Base-by-base conservation (phyloP, 2,888 invertebrate species). In the Tromatobia lineatoria region DNA sequence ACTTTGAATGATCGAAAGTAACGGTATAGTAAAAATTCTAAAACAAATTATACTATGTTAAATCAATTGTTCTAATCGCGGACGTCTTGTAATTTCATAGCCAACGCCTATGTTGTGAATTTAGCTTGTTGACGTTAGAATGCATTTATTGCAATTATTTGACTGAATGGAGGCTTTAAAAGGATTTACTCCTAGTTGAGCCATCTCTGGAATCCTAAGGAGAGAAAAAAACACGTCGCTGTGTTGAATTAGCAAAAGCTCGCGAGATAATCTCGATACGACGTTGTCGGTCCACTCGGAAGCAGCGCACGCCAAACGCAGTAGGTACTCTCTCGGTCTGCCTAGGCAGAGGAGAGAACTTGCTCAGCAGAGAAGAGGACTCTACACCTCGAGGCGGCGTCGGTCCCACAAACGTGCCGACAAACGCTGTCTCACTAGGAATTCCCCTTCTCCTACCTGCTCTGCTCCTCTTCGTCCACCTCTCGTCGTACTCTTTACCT, bases 361-460 rank as follows among this genome's bases (percentile, higher is more conserved):
- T 47, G 73, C 47, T 47, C 59, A 38, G 34, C 29, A 59, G 69
- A 61, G 75, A 71, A 54, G 66, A 75, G 47, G 38, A 18, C 76
- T 83, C 89, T 91, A 89, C 88, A 89, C 90, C 91, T 91, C 85
- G 88, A 89, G 88, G 89, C 91, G 89, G 90, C 90, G 87, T 90
- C 92, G 92, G 91, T 88, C 87, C 88, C 90, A 91, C 93, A 93
- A 92, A 93, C 92, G 92, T 73, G 92, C 93, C 93, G 93, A 93
- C 93, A 93, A 93, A 92, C 93, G 92, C 86, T 92, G 93, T 92
- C 92, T 90, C 90, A 89, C 89, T 92, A 91, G 90, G 88, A 89
- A 89, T 87, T 84, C 87, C 82, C 79, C 75, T 84, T 81, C 82
- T 77, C 82, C 76, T 67, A 78, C 85, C 76, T 85, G 83, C 80